Evolutionary conservation across 2,797 vertebrate genomes (phyloP), one percentile per base, ranked within the genome.

Genomic region (Pseudomugil tenellus): DNA sequence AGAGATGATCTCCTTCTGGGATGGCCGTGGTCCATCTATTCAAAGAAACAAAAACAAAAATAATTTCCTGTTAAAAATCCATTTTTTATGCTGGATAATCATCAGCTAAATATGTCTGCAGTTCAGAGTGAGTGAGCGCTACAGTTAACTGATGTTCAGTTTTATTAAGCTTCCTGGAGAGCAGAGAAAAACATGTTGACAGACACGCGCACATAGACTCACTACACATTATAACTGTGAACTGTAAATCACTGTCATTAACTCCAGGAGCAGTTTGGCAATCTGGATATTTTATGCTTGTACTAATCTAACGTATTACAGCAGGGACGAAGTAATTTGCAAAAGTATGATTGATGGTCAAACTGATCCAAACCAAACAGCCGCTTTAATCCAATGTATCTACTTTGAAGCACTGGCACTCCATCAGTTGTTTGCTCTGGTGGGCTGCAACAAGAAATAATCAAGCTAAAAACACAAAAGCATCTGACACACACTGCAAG

Each of bases 1-100:
- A 0, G 98, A 99, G 93, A 99, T 94, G 81, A 99, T 97, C 95
- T 99, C 98, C 89, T 99, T 99, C 85, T 99, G 98, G 72, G 97
- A 96, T 16, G 98, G 98, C 35, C 98, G 94, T 19, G 96, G 96
- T 79, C 98, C 98, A 81, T 98, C 98, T 99, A 88, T 71, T 93
- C 90, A 78, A 88, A 92, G 87, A 73, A 3, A 58, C 28, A 61
- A 71, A 84, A 29, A 61, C 37, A 69, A 52, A 81, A 79, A 72
- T 55, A 19, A 75, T 69, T 75, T 76, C 60, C 68, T 76, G 73
- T 71, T 76, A 67, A 83, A 84, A 73, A 58, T 43, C 53, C 0
- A 60, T 70, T 70, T 32, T 69, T 61, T 19, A 74, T 29, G 54
- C 71, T 26, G 0, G 9, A 80, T 79, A 80, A 74, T 16, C 52